Evolutionary conservation across 2,113 vertebrate species (phyloP).

Genomic region (Pedionomus torquatus): DNA sequence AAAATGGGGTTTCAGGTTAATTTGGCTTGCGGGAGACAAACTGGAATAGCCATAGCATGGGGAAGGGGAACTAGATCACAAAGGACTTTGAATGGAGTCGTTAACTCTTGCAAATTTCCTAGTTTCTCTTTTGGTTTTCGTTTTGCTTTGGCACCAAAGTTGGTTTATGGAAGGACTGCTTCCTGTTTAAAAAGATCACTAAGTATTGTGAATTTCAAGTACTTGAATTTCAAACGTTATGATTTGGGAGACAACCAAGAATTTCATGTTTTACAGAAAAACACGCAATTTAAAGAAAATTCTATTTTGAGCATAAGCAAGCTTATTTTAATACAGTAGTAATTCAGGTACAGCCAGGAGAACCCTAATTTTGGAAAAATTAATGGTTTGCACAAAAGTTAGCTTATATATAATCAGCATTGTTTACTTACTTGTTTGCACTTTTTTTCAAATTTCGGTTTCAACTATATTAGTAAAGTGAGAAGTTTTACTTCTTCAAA

Average conservation of each 20-base stretch:
- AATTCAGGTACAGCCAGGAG: background rate
- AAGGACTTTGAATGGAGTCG: background rate
- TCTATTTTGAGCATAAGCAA: background rate
- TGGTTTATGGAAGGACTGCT: background rate
- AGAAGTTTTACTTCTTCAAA: background rate
- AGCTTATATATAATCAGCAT: background rate
- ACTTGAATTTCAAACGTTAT: background rate
- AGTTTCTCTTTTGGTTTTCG: background rate
- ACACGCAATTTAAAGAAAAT: background rate
- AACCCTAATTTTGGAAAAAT: background rate
- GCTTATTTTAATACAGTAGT: background rate
- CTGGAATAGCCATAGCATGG: background rate
- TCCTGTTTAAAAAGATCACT: background rate
- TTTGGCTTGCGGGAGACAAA: background rate
- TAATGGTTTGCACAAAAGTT: background rate
- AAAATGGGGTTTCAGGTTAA: background rate
- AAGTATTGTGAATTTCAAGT: background rate
- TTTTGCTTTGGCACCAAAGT: background rate
- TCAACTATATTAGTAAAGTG: background rate
- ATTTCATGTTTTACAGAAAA: background rate
- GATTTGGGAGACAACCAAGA: background rate
- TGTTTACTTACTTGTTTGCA: background rate
- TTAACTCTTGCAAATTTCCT: background rate
- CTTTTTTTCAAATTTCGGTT: background rate
- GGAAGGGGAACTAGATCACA: background rate